These are phyloP conservation scores for Drosophila leonis DNA, from an alignment of 2,888 invertebrate genomes.

Conservation along the genomic window DNA sequence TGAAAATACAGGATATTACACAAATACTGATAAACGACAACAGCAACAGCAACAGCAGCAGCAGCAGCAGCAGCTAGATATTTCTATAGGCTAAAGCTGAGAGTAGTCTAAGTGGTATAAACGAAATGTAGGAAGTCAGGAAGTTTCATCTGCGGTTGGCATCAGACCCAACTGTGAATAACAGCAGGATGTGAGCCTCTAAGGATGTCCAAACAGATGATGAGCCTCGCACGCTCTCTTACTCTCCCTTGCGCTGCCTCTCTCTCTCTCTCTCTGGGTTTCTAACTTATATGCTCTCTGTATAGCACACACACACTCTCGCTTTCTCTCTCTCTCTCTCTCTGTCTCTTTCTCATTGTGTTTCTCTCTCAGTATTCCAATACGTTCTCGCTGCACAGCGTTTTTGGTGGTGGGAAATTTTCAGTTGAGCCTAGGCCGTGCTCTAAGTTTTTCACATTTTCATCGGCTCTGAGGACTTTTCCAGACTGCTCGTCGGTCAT, in stretches of 20 bases:
- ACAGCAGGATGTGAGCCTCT: slow-evolving; percentile 60
- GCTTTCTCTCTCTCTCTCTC: neutral
- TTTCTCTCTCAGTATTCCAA: slow-evolving; percentile 23
- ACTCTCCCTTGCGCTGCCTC: slow-evolving; percentile 4
- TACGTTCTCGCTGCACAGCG: slow-evolving; percentile 46
- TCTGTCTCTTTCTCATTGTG: slow-evolving; percentile 5
- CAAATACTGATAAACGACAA: slow-evolving; percentile 54
- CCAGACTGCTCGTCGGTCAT: slow-evolving; percentile 76
- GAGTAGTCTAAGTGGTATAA: slow-evolving; percentile 45
- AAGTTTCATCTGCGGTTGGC: slow-evolving; percentile 75
- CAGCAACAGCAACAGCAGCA: slow-evolving; percentile 4
- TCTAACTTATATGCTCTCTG: neutral
- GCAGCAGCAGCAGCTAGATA: neutral
- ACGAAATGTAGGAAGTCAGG: slow-evolving; percentile 70
- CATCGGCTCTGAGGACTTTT: slow-evolving; percentile 79
- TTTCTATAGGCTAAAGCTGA: slow-evolving; percentile 12
- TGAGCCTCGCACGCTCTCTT: slow-evolving; percentile 23
- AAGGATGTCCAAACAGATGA: slow-evolving; percentile 68
- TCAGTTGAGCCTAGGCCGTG: slow-evolving; percentile 40
- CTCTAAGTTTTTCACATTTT: slow-evolving; percentile 49
- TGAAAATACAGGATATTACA: slow-evolving; percentile 79
- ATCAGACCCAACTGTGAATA: slow-evolving; percentile 43
- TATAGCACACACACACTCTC: neutral
- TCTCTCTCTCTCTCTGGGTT: slow-evolving; percentile 5
- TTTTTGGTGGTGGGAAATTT: slow-evolving; percentile 70